Base-by-base conservation (phyloP, 2,797 vertebrate species). In the Halcyon badia region DNA sequence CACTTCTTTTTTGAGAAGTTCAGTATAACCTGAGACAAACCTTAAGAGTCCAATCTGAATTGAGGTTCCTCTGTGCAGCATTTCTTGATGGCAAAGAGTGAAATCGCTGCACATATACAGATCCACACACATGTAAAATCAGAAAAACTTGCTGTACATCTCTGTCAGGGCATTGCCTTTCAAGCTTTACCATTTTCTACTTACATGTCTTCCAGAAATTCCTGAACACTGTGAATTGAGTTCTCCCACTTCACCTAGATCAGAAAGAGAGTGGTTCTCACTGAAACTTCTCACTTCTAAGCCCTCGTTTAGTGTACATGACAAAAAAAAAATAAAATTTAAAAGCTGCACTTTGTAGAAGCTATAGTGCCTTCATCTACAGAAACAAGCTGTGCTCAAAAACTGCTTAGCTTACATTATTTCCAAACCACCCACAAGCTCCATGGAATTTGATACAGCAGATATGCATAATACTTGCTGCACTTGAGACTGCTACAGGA, bases 361-460 rank as follows among this genome's bases (percentile, higher is more conserved):
- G 57, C 56, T 94, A 84, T 71, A 94, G 92, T 87, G 82, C 93
- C 91, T 95, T 87, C 93, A 96, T 71, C 77, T 95, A 97, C 75
- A 94, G 90, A 93, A 96, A 92, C 91, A 96, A 85, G 81, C 95
- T 96, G 95, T 96, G 91, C 94, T 96, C 78, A 89, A 93, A 97
- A 97, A 92, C 60, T 94, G 93, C 96, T 96, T 95, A 97, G 88
- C 68, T 94, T 82, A 96, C 81, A 78, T 83, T 94, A 94, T 96
- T 96, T 97, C 72, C 79, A 92, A 96, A 96, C 96, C 95, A 97
- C 93, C 93, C 93, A 96, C 91, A 96, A 95, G 93, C 94, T 95
- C 95, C 88, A 94, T 85, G 95, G 96, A 97, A 97, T 97, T 85
- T 90, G 97, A 97, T 96, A 97, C 75, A 94, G 96, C 93, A 97